Percentiles rank a stretch among this genome's conserved stretches.
These are phyloP conservation scores for Platysternon megacephalum DNA, from an alignment of 2,113 vertebrate species.

Conservation along the genomic window DNA sequence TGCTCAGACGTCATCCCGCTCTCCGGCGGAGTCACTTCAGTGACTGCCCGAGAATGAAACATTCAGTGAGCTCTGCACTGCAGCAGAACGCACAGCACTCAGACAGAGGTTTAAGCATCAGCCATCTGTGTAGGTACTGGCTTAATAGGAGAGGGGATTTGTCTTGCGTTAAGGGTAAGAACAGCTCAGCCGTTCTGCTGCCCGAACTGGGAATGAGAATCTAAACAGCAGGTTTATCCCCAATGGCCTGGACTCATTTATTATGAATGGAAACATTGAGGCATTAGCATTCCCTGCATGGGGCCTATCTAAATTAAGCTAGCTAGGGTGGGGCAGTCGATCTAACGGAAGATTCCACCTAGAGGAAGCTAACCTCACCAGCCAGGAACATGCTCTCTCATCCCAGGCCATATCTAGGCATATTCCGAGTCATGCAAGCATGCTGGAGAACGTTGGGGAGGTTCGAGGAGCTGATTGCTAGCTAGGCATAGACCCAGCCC, in stretches of 20 bases:
- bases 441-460: not conserved
- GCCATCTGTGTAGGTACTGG: not conserved
- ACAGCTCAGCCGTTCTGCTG: not conserved
- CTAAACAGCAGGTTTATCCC: not conserved
- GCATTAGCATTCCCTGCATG: not conserved
- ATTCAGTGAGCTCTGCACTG: not conserved
- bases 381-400: no score
- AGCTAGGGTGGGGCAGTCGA: not conserved
- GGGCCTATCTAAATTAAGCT: not conserved
- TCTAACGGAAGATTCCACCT: not conserved
- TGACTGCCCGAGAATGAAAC: not conserved
- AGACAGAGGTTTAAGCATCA: not conserved
- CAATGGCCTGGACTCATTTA: not conserved
- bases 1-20: not conserved
- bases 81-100: not conserved
- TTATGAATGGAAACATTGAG: not conserved
- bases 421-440: not conserved
- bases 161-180: not conserved
- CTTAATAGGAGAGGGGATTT: not conserved
- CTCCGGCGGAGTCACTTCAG: not conserved
- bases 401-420: no score
- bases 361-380: not conserved
- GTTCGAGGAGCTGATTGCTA: not conserved
- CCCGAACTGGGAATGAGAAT: not conserved
- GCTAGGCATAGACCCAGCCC: no score